Conservation (phyloP, 2,113 vertebrate genomes). For the Cheilinus undulatus region DNA sequence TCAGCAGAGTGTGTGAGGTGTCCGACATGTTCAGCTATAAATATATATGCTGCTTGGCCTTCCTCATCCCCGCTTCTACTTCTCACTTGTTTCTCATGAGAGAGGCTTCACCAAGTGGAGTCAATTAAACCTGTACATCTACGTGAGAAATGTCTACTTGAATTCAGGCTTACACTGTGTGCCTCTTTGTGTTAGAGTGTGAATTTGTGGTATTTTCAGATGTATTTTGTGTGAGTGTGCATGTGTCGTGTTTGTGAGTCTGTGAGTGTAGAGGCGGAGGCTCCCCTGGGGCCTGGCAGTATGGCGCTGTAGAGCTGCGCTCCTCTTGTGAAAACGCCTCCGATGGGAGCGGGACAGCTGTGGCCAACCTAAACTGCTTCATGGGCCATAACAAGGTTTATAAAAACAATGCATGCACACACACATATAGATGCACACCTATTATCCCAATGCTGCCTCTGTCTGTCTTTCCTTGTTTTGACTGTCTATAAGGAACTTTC, state of each 20-base stretch:
- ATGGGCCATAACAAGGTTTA: constrained; percentile 80
- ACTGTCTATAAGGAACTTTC: constrained; percentile 46
- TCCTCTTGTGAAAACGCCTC: constrained; percentile 83
- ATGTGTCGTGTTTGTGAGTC: constrained; percentile 28
- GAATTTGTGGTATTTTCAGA: constrained; percentile 68
- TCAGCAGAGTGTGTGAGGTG: background rate
- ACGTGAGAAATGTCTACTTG: constrained; percentile 70
- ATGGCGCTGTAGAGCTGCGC: constrained; percentile 76
- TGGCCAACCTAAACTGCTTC: constrained; percentile 81
- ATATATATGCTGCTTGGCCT: constrained; percentile 41
- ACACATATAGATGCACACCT: constrained; percentile 31
- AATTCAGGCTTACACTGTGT: constrained; percentile 51
- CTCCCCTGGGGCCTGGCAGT: constrained; percentile 80
- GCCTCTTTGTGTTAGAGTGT: constrained; percentile 68
- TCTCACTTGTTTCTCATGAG: constrained; percentile 69
- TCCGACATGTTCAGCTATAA: constrained; percentile 41
- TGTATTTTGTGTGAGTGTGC: constrained; percentile 39
- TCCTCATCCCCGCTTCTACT: constrained; percentile 40
- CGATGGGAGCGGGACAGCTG: constrained; percentile 84
- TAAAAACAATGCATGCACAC: constrained; percentile 56
- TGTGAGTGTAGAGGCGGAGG: constrained; percentile 67
- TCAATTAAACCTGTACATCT: constrained; percentile 83
- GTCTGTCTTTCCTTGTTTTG: constrained; percentile 56
- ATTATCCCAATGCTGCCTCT: constrained; percentile 57
- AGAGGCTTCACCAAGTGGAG: constrained; percentile 75